These are phyloP conservation scores for Tauraco hartlaubi DNA, from an alignment of 2,797 vertebrate species.

Conservation along the genomic window DNA sequence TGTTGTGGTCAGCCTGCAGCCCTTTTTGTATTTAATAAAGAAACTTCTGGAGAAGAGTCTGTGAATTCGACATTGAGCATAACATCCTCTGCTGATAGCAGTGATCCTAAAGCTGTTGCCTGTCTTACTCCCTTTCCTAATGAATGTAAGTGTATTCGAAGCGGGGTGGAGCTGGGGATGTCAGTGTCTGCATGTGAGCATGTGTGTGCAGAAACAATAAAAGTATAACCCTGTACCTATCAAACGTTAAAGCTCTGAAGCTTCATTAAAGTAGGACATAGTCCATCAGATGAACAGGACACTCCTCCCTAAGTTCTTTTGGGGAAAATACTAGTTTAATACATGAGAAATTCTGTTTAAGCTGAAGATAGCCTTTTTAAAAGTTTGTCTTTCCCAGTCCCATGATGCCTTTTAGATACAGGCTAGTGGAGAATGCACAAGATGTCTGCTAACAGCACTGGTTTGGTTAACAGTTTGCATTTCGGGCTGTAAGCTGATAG, in stretches of 20 bases:
- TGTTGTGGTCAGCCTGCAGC: slow-evolving; percentile 50
- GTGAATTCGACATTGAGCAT: slow-evolving; percentile 40
- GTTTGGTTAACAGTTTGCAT: neutral
- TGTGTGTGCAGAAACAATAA: neutral
- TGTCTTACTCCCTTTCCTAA: neutral
- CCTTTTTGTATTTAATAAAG: slow-evolving; percentile 66
- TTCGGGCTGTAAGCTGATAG: neutral
- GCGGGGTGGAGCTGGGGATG: neutral
- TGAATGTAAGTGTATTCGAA: neutral
- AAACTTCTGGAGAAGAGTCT: slow-evolving; percentile 66
- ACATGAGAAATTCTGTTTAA: neutral
- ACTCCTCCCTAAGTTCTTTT: neutral
- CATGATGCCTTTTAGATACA: neutral
- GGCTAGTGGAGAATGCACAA: neutral
- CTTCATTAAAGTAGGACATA: neutral
- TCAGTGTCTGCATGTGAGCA: neutral
- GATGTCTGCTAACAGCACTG: neutral
- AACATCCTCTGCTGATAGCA: neutral
- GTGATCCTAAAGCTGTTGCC: neutral
- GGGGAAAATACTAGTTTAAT: neutral
- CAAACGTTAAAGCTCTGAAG: neutral
- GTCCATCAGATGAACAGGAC: neutral
- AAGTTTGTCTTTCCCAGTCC: neutral
- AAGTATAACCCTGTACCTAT: neutral
- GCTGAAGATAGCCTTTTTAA: neutral